Percentiles rank a stretch among this genome's conserved stretches.
Evolutionary conservation across 2,888 invertebrate species (phyloP).

Genomic region (Aproaerema taeniolella): DNA sequence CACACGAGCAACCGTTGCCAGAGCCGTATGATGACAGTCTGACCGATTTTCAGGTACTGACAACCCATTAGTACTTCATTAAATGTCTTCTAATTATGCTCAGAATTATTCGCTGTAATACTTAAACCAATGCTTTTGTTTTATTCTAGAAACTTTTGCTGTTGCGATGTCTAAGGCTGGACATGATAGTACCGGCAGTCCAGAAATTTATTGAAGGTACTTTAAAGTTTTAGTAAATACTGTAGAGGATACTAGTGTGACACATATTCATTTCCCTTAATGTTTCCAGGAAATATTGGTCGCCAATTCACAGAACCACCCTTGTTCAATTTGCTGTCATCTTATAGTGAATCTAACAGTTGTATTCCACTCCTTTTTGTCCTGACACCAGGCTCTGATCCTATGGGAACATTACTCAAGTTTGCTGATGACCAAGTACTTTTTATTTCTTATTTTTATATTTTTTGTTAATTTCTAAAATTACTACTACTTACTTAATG

Average conservation of each 20-base stretch:
- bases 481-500: too few relatives aligned
- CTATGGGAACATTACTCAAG: slow-evolving; percentile 91
- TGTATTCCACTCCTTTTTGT: slow-evolving; percentile 94
- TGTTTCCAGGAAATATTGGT: slow-evolving; percentile 76
- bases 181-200: slow-evolving; percentile 90
- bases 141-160: slow-evolving; percentile 82
- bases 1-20: slow-evolving; percentile 84
- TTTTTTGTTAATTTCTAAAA: not conserved
- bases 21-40: slow-evolving; percentile 81
- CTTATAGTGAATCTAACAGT: slow-evolving; percentile 90
- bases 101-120: too few relatives aligned
- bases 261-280: too few relatives aligned
- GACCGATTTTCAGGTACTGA: slow-evolving; percentile 76
- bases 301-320: slow-evolving; percentile 91
- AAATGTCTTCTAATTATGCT: too few relatives aligned
- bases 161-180: slow-evolving; percentile 88
- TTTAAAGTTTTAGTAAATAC: slow-evolving; percentile 20
- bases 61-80: too few relatives aligned
- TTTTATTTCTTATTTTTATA: too few relatives aligned
- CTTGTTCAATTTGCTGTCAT: slow-evolving; percentile 90
- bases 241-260: not conserved
- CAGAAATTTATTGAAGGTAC: slow-evolving; percentile 83
- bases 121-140: too few relatives aligned
- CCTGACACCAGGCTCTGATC: slow-evolving; percentile 95
- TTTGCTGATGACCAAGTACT: slow-evolving; percentile 93